Conservation (phyloP, 2,113 vertebrate species). For the Ictalurus furcatus region DNA sequence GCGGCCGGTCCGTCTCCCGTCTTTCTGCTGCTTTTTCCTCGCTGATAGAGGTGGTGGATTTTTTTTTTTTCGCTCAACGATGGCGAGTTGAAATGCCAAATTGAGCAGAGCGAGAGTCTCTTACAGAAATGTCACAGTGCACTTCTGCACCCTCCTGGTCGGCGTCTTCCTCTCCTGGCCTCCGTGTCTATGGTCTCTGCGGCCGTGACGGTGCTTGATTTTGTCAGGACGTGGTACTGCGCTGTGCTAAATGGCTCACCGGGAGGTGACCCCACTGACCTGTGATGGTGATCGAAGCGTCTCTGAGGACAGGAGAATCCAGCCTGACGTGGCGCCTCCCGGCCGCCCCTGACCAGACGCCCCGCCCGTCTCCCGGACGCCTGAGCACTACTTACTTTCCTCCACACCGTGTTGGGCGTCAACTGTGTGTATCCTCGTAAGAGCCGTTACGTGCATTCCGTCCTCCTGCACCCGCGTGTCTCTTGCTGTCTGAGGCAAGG, state of each 20-base stretch:
- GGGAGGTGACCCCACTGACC: constrained; percentile 37
- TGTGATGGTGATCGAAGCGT: constrained; percentile 49
- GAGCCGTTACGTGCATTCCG: neutral
- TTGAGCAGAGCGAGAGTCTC: neutral
- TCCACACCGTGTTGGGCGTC: neutral
- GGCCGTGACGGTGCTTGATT: neutral
- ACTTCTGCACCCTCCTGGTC: neutral
- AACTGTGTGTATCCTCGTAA: neutral
- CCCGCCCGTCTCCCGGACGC: neutral
- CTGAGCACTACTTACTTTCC: constrained; percentile 6
- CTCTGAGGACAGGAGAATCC: constrained; percentile 51
- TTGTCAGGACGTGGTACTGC: neutral
- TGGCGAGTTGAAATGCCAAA: neutral
- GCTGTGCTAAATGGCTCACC: constrained; percentile 46
- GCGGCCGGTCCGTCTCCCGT: neutral
- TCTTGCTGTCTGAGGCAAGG: neutral
- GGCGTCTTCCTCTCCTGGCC: neutral
- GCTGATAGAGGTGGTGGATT: neutral
- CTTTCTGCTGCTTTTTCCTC: neutral
- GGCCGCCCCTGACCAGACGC: too few species aligned
- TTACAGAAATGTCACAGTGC: neutral
- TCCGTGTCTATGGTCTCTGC: neutral
- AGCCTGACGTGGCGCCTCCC: constrained; percentile 34
- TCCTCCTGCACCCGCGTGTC: neutral
- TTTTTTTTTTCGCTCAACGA: too few species aligned